Conservation (phyloP, 2,888 invertebrate genomes). For the Eurytoma adleriae region DNA sequence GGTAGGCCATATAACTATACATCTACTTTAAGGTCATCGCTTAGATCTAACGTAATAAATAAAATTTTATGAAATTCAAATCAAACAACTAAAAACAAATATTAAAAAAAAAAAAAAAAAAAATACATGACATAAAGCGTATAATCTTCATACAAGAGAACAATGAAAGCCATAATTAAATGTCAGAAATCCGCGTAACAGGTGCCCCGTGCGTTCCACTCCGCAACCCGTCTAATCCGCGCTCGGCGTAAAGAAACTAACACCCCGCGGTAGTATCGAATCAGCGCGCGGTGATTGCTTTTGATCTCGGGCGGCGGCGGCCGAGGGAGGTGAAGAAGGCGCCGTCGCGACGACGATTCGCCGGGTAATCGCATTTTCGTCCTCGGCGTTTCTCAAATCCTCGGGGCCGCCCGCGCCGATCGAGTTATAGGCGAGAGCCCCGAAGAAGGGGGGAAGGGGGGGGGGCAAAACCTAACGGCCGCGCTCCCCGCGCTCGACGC, state of each 20-base stretch:
- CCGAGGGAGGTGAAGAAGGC: slow-evolving; percentile 16
- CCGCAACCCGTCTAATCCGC: slow-evolving; percentile 21
- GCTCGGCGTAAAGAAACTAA: slow-evolving; percentile 11
- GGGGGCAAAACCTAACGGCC: not conserved
- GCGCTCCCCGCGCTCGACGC: not conserved
- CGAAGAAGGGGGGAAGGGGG: not conserved
- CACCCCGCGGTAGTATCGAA: slow-evolving; percentile 16
- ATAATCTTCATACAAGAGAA: no score
- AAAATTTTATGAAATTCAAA: no score
- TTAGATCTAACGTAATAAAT: no score
- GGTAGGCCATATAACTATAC: no score
- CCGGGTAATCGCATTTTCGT: slow-evolving; percentile 55
- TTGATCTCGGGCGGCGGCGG: slow-evolving; percentile 24
- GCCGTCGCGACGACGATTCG: slow-evolving; percentile 31
- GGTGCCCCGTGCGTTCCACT: slow-evolving; percentile 3
- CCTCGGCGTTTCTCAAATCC: slow-evolving; percentile 36
- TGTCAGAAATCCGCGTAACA: slow-evolving; percentile 20
- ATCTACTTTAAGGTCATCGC: no score
- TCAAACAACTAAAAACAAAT: no score
- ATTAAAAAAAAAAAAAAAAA: no score
- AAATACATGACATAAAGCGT: no score
- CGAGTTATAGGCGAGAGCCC: slow-evolving; percentile 14
- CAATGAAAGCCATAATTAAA: not conserved
- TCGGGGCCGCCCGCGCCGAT: slow-evolving; percentile 32
- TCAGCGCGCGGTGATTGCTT: slow-evolving; percentile 43